Evolutionary conservation across 2,888 invertebrate genomes (phyloP), one percentile per base, ranked within the genome.

Genomic region (Cheiracanthium punctorium): DNA sequence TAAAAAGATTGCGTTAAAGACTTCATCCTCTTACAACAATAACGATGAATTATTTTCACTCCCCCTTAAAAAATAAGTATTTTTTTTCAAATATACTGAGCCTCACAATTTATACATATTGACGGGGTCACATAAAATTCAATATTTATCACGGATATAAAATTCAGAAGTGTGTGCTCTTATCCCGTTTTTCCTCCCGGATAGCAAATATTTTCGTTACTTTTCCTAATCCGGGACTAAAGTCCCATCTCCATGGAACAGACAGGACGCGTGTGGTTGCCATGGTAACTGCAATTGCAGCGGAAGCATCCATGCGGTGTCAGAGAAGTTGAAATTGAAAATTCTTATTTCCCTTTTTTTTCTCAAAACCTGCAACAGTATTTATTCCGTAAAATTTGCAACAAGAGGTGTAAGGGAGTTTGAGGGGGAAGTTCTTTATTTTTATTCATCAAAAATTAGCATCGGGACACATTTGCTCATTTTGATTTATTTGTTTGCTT

Each of bases 141-240:
- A 41, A 73, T 84, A 84, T 84, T 84, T 84, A 77, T 84, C 82
- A 52, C 82, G 12, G 32, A 32, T 67, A 84, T 84, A 84, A 84
- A 84, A 84, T 33, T 37, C 67, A 24, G 48, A 67, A 73, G 71
- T 71, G 20, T 71, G 48, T 52, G 58, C 71, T 58, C 14, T n/a
- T 58, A 71, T 17, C 37, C 48, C 14, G 48, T 69, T 64, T 65
- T 72, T 65, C 76, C 65, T 43, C 69, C n/a, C 43, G 32, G 72
- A 84, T 73, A 73, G 77, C 77, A 84, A 84, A 84, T 84, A 84
- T 84, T 84, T 77, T 73, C 77, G 76, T 77, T 72, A 84, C 82
- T 72, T 84, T 84, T 82, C 82, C 72, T 77, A 84, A 84, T 84
- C 82, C 82, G 65, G 67, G 82, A 72, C 82, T 77, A 84, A 84